Conservation (phyloP, 2,888 invertebrate genomes). For the Acrobasis repandana region DNA sequence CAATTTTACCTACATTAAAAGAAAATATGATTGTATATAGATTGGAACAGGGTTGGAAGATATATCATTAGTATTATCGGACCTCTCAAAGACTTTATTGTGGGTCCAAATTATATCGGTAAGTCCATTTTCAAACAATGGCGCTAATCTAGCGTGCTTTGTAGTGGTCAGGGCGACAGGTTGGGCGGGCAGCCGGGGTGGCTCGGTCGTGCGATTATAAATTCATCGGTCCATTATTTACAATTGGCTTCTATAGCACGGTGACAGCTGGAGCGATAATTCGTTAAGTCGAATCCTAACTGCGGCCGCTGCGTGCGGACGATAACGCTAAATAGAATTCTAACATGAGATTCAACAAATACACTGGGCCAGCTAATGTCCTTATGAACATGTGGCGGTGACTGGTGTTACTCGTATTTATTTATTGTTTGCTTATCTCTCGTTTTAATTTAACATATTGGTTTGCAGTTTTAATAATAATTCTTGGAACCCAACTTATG, state of each 20-base stretch:
- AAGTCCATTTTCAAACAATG: constrained; percentile 48
- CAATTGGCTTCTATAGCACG: constrained; percentile 69
- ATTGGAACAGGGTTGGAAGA: no score
- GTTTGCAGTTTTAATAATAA: neutral
- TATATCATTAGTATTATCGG: neutral
- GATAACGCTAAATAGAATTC: constrained; percentile 63
- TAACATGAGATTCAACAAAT: constrained; percentile 54
- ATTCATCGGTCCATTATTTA: constrained; percentile 67
- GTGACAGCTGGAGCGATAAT: constrained; percentile 70
- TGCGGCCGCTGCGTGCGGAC: constrained; percentile 68
- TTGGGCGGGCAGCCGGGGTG: constrained; percentile 32
- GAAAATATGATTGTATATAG: no score
- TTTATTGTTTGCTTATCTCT: constrained; percentile 16
- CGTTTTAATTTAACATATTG: neutral
- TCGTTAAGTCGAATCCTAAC: constrained; percentile 76
- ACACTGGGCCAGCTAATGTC: constrained; percentile 40
- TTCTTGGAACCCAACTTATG: neutral
- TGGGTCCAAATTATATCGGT: constrained; percentile 39
- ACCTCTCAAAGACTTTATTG: constrained; percentile 36
- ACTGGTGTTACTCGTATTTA: constrained; percentile 18
- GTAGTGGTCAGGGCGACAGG: constrained; percentile 37
- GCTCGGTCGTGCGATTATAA: constrained; percentile 50
- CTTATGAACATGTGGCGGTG: constrained; percentile 31
- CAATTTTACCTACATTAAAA: no score
- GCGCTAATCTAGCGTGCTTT: constrained; percentile 46